Percentiles rank a stretch among this genome's conserved stretches.
phyloP scores from a whole-genome alignment of 2,888 invertebrate genomes.

The Eupeodes luniger region DNA sequence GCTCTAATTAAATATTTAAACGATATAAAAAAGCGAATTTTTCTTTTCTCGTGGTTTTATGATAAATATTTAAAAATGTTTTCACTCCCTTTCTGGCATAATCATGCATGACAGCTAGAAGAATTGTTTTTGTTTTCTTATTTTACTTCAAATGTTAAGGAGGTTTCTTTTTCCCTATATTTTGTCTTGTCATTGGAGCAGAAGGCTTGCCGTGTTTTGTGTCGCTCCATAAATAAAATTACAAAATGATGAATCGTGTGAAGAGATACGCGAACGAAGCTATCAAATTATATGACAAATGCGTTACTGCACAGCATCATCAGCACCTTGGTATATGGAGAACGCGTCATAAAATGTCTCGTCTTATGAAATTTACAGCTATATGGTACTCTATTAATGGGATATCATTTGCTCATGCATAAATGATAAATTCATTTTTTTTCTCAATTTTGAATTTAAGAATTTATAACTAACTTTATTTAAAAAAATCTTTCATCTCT shows the following conservation, averaged over 20 bases:
- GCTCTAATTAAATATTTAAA: constrained; percentile 67
- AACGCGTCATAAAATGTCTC: constrained; percentile 49
- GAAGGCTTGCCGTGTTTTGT: constrained; percentile 14
- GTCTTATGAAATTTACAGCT: constrained; percentile 49
- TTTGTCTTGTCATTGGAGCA: constrained; percentile 39
- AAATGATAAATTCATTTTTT: constrained; percentile 7
- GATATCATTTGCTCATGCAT: constrained; percentile 46
- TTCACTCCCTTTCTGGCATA: constrained; percentile 61
- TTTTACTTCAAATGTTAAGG: neutral
- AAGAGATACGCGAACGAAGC: constrained; percentile 62
- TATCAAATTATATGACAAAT: constrained; percentile 77
- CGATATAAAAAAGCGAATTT: constrained; percentile 8
- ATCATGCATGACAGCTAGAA: constrained; percentile 71
- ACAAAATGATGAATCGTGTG: constrained; percentile 78
- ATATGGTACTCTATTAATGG: constrained; percentile 15
- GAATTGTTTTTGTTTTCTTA: constrained; percentile 49
- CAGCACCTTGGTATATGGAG: neutral
- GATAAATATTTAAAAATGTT: constrained; percentile 70
- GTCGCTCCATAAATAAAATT: constrained; percentile 77
- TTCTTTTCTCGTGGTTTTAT: constrained; percentile 51
- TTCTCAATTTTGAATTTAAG: neutral
- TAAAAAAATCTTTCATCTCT: constrained; percentile 63
- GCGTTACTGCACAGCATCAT: constrained; percentile 55
- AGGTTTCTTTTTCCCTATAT: constrained; percentile 16
- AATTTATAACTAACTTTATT: constrained; percentile 35